Evolutionary conservation across 2,888 invertebrate genomes (phyloP), one percentile per base, ranked within the genome.

Genomic region (Myopa testacea): DNA sequence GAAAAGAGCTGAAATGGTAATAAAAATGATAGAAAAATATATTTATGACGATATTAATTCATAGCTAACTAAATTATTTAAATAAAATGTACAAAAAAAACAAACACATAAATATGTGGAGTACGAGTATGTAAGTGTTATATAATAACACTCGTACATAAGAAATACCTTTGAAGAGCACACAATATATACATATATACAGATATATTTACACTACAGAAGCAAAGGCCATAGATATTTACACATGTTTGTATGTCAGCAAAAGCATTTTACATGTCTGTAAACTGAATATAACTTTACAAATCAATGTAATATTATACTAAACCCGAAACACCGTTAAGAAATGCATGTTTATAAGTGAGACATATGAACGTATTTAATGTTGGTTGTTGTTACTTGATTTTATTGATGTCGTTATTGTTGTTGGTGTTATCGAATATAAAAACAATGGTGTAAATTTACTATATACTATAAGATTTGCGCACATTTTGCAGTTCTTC

Each of bases 51-150:
- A 82, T 78, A 80, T 82, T 80, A 10, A n/a, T 75, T 65, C 10
- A 40, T 67, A 67, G 68, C 16, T 68, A 75, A 75, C 62, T 62
- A 37, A 76, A 76, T 14, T 52, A 45, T 63, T 58, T 58, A 73
- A 69, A 72, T 72, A n/a, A 77, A 72, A 77, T 72, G 65, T 77
- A 72, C 77, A 77, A 37, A 52, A 37, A 52, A 71, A 77, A 19
- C 14, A 6, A 58, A 58, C 12, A 58, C 12, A 85, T 82, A 85
- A 82, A 85, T 84, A 84, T 84, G 84, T 84, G 77, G 10, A 55
- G 5, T 55, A 55, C 10, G 26, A 26, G 55, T n/a, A 55, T 12
- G 10, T 16, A 71, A 83, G 78, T 69, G 77, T 68, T 80, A 81
- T 80, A 76, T 67, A 60, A 38, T 78, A 69, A 68, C 75, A 58